Base-by-base conservation (phyloP, 2,797 vertebrate genomes). In the Lepilemur ruficaudatus region DNA sequence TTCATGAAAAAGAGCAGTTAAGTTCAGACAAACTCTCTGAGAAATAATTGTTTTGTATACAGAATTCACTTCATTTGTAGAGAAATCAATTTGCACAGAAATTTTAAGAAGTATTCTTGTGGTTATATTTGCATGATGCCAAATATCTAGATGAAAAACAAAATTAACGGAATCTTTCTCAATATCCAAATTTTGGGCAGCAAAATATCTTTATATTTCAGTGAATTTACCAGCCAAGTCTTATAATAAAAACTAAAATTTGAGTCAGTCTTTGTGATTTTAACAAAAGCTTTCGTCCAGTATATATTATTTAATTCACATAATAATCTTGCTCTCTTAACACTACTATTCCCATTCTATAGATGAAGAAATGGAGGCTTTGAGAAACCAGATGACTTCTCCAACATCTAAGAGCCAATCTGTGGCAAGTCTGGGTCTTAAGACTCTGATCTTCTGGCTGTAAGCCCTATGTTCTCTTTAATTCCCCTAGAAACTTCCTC, bases 161-260 rank as follows among this genome's bases (percentile, higher is more conserved):
- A 81, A 93, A 96, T 61, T 50, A 84, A 75, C 25, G 41, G 70
- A 23, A 13, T 91, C 25, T 92, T 97, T 82, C 63, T 80, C 43
- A 69, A 63, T 41, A 63, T 65, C 30, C 43, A 90, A 38, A 87
- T 55, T 82, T 87, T 79, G 38, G 11, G 70, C 32, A 92, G 43
- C 17, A 87, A 96, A 90, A 52, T 67, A 84, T 75, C 89, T 92
- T 63, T 93, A 46, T 85, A 41, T 88, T 94, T 57, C 18, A 81
- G 28, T 69, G 50, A 93, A 82, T 81, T 96, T 63, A 85, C 23
- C 5, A 84, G 55, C 23, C 83, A 93, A 38, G 70, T 92, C 59
- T 73, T 84, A 35, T 38, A 73, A 61, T 50, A 83, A 82, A n/a
- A 83, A 87, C 52, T 65, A 79, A 96, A n/a, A 86, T 93, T 50